Base-by-base conservation (phyloP, 2,113 vertebrate genomes). In the Tenrec ecaudatus region DNA sequence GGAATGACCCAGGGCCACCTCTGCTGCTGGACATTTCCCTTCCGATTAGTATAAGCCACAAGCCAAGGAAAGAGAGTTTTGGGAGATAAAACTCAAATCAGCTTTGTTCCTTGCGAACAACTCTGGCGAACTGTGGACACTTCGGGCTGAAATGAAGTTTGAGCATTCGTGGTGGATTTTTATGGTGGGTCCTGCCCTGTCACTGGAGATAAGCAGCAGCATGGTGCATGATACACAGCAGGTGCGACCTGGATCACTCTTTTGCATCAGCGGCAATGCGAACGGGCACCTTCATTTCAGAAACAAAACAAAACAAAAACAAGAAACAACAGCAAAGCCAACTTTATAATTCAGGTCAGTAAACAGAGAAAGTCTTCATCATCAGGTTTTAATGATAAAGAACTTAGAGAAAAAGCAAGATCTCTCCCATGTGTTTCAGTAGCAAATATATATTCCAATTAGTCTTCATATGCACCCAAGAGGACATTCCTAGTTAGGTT, bases 31-130 rank as follows among this genome's bases (percentile, higher is more conserved):
- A 90, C 96, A 89, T 91, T 82, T 91, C 92, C 69, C 33, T 88
- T 80, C 81, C 77, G 83, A 81, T 97, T 93, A 95, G 89, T 84
- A 96, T 91, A 93, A 96, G 93, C 94, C 91, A 89, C 78, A 27
- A 89, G 89, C 86, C 38, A 20, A 69, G 75, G 87, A 87, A 69
- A 86, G 57, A 86, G 83, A 88, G 77, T 71, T 80, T 71, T 80
- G 64, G 79, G 92, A 96, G 95, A 93, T 84, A 88, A 95, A 95
- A 92, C 94, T 92, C 78, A 84, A 87, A 94, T 96, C 93, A 93
- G 69, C 87, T 95, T 89, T 96, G 95, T 90, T 93, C 75, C 91
- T 95, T 88, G 82, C 94, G 93, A 87, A 95, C 47, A 77, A 82
- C 33, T 53, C 92, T 94, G 91, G 94, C 75, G 87, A 91, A 96